phyloP scores from a whole-genome alignment of 1,140 invertebrate species.

The Lordiphosa collinella region DNA sequence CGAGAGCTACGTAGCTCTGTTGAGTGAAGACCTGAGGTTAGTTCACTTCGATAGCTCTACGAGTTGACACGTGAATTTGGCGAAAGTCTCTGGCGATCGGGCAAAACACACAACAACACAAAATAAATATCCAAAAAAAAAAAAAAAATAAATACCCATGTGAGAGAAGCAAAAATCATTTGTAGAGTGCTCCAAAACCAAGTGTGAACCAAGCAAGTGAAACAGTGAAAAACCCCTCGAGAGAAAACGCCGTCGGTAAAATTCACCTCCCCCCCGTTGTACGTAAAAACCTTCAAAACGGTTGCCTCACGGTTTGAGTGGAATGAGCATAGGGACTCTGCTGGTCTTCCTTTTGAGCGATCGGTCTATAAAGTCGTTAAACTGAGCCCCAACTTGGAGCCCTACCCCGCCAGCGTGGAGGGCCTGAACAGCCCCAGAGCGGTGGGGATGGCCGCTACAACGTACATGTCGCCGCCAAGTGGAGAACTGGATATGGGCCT shows the following conservation, averaged over 20 bases:
- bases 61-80: slow-evolving; percentile 79
- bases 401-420: slow-evolving; percentile 80
- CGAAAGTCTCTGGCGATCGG: slow-evolving; percentile 29
- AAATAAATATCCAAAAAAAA: background rate
- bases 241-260: slow-evolving; percentile 1
- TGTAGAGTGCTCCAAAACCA: too few relatives aligned
- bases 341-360: slow-evolving; percentile 79
- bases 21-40: slow-evolving; percentile 78
- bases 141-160: slow-evolving; percentile 14
- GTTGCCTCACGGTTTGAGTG: slow-evolving; percentile 80
- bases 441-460: slow-evolving; percentile 89
- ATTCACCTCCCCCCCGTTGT: slow-evolving; percentile 65
- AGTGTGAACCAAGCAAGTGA: background rate
- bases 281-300: slow-evolving; percentile 79
- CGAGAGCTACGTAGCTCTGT: slow-evolving; percentile 73
- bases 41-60: slow-evolving; percentile 80
- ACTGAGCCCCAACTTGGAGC: slow-evolving; percentile 80
- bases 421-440: slow-evolving; percentile 80
- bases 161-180: background rate
- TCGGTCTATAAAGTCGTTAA: slow-evolving; percentile 80
- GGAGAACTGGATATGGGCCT: slow-evolving; percentile 87
- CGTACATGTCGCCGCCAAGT: slow-evolving; percentile 90
- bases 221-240: background rate
- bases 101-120: slow-evolving; percentile 2
- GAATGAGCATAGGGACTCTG: slow-evolving; percentile 80